A percentile compares a stretch with the other conserved stretches of the same genome.
These are phyloP conservation scores for Tenthredo livida DNA, from an alignment of 2,888 invertebrate genomes.

Conservation along the genomic window DNA sequence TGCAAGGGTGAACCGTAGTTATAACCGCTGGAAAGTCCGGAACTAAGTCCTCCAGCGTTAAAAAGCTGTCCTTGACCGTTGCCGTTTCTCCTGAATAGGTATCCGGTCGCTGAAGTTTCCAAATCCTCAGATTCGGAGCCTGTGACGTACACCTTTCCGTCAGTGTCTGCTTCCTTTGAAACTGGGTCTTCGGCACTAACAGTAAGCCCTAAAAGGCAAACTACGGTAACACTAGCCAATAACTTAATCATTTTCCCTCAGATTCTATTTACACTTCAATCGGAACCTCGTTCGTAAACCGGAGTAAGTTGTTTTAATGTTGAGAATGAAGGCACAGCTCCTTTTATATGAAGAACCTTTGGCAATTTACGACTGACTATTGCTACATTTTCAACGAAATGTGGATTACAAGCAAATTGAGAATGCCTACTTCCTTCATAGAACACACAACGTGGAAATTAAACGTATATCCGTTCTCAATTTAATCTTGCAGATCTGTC, in stretches of 20 bases:
- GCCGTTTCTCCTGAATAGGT: constrained; percentile 60
- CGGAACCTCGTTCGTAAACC: neutral
- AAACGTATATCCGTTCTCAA: constrained; percentile 53
- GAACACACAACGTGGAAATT: constrained; percentile 24
- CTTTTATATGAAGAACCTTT: constrained; percentile 55
- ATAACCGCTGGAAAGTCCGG: constrained; percentile 49
- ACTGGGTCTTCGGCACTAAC: constrained; percentile 24
- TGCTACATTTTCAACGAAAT: constrained; percentile 34
- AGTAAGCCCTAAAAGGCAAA: constrained; percentile 30
- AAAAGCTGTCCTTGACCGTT: constrained; percentile 56
- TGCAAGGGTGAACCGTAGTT: constrained; percentile 40
- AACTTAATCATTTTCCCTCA: constrained; percentile 39
- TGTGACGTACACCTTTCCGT: constrained; percentile 56
- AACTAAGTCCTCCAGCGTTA: constrained; percentile 53
- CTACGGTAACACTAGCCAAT: constrained; percentile 1
- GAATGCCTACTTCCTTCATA: constrained; percentile 48
- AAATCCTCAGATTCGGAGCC: constrained; percentile 59
- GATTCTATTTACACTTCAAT: neutral
- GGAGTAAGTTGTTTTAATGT: neutral
- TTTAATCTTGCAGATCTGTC: constrained; percentile 47
- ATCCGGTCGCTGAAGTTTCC: constrained; percentile 62
- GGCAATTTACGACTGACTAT: constrained; percentile 37
- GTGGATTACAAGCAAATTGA: constrained; percentile 47
- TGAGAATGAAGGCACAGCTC: neutral
- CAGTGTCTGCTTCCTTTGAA: constrained; percentile 10